phyloP scores from a whole-genome alignment of 2,113 vertebrate genomes.

The Cyanistes caeruleus region DNA sequence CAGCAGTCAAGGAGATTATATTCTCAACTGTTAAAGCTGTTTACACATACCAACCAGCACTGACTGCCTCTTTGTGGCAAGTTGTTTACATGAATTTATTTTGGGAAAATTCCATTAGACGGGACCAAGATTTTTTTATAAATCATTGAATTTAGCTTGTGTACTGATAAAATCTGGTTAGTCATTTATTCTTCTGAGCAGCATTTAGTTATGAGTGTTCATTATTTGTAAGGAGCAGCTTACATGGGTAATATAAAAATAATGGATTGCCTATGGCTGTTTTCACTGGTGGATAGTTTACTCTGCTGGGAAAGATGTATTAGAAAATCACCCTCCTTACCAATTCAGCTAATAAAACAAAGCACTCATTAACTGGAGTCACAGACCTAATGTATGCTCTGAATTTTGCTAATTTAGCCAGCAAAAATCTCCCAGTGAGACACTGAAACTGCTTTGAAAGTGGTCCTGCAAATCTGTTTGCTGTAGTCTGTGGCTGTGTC shows the following conservation, averaged over 20 bases:
- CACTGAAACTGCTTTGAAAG: constrained; percentile 11
- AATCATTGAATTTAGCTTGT: constrained; percentile 93
- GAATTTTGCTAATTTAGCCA: constrained; percentile 40
- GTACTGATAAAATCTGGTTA: constrained; percentile 91
- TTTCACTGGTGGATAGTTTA: constrained; percentile 21
- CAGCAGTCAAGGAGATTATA: constrained; percentile 88
- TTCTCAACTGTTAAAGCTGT: constrained; percentile 90
- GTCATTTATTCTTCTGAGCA: constrained; percentile 78
- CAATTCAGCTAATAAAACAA: constrained; percentile 36
- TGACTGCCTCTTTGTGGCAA: constrained; percentile 94
- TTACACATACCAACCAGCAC: constrained; percentile 90
- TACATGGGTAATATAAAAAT: constrained; percentile 45
- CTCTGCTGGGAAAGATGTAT: constrained; percentile 35
- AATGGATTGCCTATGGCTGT: constrained; percentile 52
- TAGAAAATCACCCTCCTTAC: constrained; percentile 27
- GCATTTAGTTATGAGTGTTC: constrained; percentile 67
- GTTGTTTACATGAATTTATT: constrained; percentile 98
- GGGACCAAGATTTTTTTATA: constrained; percentile 89
- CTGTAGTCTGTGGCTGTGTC: neutral
- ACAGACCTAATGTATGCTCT: constrained; percentile 46
- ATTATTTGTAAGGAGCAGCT: constrained; percentile 51
- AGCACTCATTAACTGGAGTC: constrained; percentile 32
- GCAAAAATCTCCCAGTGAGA: constrained; percentile 37
- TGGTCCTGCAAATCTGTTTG: constrained; percentile 22
- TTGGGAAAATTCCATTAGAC: constrained; percentile 96